Conservation (phyloP, 1,140 invertebrate species). For the Drosophila sp. region DNA sequence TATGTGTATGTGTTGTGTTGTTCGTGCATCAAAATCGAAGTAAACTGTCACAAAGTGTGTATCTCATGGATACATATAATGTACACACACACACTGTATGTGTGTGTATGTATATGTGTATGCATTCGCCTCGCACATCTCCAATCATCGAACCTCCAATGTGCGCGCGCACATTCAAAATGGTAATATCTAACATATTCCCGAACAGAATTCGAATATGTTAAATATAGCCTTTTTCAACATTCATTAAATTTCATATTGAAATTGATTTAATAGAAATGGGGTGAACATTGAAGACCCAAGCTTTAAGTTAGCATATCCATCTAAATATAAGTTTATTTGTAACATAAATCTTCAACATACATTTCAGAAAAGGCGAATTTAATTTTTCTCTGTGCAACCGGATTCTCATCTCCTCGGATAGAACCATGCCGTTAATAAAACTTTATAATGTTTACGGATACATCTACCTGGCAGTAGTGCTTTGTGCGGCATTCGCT, state of each 20-base stretch:
- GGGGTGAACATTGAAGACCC: too few relatives aligned
- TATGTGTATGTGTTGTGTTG: constrained; percentile 1
- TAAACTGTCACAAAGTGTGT: constrained; percentile 56
- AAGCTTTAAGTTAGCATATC: too few relatives aligned
- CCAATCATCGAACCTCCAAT: too few relatives aligned
- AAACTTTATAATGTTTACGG: constrained; percentile 18
- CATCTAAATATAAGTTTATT: too few relatives aligned
- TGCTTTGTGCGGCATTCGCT: constrained; percentile 28
- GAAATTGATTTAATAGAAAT: too few relatives aligned
- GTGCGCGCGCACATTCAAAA: too few relatives aligned
- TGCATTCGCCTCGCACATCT: constrained; percentile 2
- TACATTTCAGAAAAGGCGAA: neutral
- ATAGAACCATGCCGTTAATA: constrained; percentile 27
- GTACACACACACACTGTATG: constrained; percentile 24
- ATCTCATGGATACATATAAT: constrained; percentile 45
- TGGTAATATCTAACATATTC: too few relatives aligned
- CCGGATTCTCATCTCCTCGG: neutral
- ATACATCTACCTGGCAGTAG: constrained; percentile 20
- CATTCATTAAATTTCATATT: too few relatives aligned
- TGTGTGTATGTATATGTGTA: constrained; percentile 9
- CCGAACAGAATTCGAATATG: too few relatives aligned
- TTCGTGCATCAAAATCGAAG: constrained; percentile 13
- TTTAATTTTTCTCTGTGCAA: neutral
- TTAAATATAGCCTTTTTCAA: too few relatives aligned
- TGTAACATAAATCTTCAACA: neutral